A percentile compares a stretch with the other conserved stretches of the same genome.
Conservation (phyloP, 2,113 vertebrate species). For the Dasyornis broadbenti region DNA sequence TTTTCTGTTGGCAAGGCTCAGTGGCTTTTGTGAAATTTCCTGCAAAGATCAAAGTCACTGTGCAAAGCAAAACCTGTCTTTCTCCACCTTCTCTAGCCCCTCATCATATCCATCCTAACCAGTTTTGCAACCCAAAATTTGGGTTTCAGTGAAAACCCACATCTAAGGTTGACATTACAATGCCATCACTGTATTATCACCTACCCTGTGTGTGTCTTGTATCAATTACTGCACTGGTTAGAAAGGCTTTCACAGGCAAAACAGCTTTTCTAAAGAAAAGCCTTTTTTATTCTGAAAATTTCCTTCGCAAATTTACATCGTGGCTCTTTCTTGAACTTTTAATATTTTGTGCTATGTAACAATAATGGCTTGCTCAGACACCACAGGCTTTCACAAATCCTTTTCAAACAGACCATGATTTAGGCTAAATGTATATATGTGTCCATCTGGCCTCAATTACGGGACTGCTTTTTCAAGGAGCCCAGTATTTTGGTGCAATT, state of each 20-base stretch:
- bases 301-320: not conserved
- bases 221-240: not conserved
- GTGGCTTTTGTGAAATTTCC: not conserved
- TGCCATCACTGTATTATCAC: not conserved
- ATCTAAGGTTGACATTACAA: not conserved
- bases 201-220: accelerated
- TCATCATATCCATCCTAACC: not conserved
- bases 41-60: not conserved
- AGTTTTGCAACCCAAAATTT: not conserved
- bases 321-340: not conserved
- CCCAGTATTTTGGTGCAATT: not conserved
- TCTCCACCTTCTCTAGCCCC: not conserved
- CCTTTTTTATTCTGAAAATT: not conserved
- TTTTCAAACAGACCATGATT: not conserved
- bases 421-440: not conserved
- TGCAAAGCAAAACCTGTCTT: not conserved
- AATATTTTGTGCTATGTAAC: not conserved
- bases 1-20: not conserved
- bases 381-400: not conserved
- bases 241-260: not conserved
- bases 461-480: not conserved
- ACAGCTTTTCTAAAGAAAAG: not conserved
- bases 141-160: not conserved
- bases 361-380: not conserved
- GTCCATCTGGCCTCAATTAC: not conserved